Percentiles rank a stretch among this genome's conserved stretches.
phyloP scores from a whole-genome alignment of 2,888 invertebrate species.

The Drosophila atroscutellata region DNA sequence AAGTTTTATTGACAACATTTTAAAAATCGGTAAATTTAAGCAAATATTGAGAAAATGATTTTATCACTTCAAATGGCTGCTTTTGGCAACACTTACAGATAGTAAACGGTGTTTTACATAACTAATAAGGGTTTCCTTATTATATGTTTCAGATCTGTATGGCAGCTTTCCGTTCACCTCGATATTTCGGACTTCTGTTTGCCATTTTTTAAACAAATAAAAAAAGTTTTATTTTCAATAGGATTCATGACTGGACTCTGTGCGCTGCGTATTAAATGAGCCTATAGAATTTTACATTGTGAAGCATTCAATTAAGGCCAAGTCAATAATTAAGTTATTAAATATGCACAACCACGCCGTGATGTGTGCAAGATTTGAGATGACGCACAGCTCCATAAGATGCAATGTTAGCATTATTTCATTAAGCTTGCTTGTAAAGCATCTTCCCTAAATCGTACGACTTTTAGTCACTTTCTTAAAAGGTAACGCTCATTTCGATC shows the following conservation, averaged over 20 bases:
- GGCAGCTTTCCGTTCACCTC: not conserved
- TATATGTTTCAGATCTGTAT: not conserved
- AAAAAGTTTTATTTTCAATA: not conserved
- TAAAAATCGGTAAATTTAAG: not conserved
- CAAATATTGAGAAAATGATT: not conserved
- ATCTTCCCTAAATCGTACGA: not conserved
- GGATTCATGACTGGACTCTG: not conserved
- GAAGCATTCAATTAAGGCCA: not conserved
- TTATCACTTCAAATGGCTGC: not conserved
- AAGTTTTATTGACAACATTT: not conserved
- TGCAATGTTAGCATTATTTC: not conserved
- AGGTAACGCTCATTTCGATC: not conserved
- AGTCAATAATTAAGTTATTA: not conserved
- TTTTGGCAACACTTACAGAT: not conserved
- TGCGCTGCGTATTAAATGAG: not conserved
- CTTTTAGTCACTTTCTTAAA: not conserved
- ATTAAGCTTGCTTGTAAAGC: not conserved
- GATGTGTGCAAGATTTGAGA: not conserved
- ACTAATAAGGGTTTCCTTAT: not conserved
- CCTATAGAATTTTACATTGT: not conserved
- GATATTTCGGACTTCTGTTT: not conserved
- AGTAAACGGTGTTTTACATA: not conserved
- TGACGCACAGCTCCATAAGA: not conserved
- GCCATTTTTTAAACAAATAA: not conserved
- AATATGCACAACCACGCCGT: not conserved